A percentile compares a stretch with the other conserved stretches of the same genome.
Conservation (phyloP, 2,113 vertebrate species). For the Brachyistius frenatus region DNA sequence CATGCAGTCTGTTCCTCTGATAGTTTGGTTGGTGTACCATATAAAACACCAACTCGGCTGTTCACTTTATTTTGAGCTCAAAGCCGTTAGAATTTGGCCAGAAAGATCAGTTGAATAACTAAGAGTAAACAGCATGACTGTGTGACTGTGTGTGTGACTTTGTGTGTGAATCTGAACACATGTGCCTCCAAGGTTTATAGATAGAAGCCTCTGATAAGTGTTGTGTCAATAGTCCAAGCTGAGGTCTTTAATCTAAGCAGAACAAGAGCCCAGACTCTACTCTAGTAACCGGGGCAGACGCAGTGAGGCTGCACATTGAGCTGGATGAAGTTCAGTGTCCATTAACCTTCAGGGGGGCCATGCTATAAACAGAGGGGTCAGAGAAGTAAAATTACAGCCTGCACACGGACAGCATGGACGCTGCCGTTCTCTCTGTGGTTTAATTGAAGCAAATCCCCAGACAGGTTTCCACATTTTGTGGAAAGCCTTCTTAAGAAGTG, state of each 20-base stretch:
- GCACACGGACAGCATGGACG: slow-evolving; percentile 1
- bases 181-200: slow-evolving; percentile 63
- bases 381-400: slow-evolving; percentile 19
- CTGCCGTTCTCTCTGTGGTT: neutral
- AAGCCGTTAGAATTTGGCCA: slow-evolving; percentile 15
- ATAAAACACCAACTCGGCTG: neutral
- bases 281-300: slow-evolving; percentile 50
- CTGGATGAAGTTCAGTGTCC: slow-evolving; percentile 58
- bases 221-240: slow-evolving; percentile 82
- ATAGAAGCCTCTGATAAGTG: slow-evolving; percentile 70
- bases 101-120: slow-evolving; percentile 25
- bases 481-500: no score
- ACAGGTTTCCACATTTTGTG: no score
- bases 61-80: slow-evolving; percentile 22
- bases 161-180: neutral
- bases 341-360: slow-evolving; percentile 60
- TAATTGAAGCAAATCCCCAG: no score
- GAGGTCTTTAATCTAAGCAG: slow-evolving; percentile 76
- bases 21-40: neutral
- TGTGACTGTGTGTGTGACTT: slow-evolving; percentile 26
- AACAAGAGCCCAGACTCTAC: slow-evolving; percentile 38
- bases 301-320: slow-evolving; percentile 5
- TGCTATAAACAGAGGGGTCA: slow-evolving; percentile 17
- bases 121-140: slow-evolving; percentile 11
- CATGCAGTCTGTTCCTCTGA: no score